These are phyloP conservation scores for Malurus alboscapulatus DNA, from an alignment of 2,113 vertebrate genomes.

Conservation along the genomic window DNA sequence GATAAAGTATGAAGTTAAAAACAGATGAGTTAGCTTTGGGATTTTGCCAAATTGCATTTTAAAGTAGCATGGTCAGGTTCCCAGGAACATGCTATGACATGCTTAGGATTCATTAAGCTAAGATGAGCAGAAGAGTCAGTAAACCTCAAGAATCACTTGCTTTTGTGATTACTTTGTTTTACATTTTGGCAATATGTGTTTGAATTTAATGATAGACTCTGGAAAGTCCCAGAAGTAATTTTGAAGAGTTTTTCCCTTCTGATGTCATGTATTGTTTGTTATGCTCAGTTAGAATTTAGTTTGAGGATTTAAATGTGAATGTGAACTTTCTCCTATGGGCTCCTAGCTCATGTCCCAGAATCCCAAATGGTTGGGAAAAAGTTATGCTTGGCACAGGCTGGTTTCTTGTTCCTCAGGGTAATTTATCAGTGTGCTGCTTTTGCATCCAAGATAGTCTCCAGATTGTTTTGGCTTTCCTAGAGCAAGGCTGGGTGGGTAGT, in stretches of 20 bases:
- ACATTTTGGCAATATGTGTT: neutral
- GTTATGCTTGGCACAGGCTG: neutral
- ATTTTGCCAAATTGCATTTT: neutral
- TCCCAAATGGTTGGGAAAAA: neutral
- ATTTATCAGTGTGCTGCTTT: neutral
- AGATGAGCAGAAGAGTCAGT: neutral
- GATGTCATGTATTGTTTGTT: neutral
- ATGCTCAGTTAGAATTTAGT: neutral
- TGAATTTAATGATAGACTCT: neutral
- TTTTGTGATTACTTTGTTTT: constrained; percentile 1
- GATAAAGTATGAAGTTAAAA: neutral
- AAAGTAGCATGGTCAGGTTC: neutral
- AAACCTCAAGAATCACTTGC: neutral
- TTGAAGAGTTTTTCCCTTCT: neutral
- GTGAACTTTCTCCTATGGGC: neutral
- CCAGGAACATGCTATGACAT: neutral
- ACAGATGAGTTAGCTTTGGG: neutral
- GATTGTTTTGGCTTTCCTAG: neutral
- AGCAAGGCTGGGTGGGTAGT: neutral
- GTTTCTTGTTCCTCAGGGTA: neutral
- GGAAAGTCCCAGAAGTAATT: constrained; percentile 18
- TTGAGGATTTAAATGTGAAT: neutral
- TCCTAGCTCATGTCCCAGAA: neutral
- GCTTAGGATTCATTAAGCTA: neutral
- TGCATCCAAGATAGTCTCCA: neutral